These are phyloP conservation scores for Hyperopisus bebe DNA, from an alignment of 2,113 vertebrate genomes.

Conservation along the genomic window DNA sequence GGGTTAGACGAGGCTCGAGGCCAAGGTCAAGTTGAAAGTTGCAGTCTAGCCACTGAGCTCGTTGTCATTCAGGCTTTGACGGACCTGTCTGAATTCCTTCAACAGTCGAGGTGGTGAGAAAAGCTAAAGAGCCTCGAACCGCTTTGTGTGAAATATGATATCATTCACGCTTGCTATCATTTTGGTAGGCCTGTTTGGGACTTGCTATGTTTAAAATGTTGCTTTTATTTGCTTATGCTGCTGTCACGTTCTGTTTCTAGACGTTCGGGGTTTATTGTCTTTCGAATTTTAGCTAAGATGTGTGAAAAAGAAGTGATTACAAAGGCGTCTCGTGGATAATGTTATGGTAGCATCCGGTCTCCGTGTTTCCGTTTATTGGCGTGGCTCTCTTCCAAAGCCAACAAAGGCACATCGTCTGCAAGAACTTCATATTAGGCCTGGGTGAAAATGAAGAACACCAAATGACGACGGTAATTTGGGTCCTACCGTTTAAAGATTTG, in stretches of 20 bases:
- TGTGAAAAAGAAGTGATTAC: slow-evolving; percentile 45
- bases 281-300: slow-evolving; percentile 40
- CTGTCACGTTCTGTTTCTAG: slow-evolving; percentile 32
- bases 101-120: slow-evolving; percentile 58
- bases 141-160: slow-evolving; percentile 25
- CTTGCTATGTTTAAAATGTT: slow-evolving; percentile 39
- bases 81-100: slow-evolving; percentile 52
- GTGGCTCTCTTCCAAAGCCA: slow-evolving; percentile 23
- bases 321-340: slow-evolving; percentile 28
- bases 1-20: slow-evolving; percentile 76
- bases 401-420: background rate
- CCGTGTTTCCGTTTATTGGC: slow-evolving; percentile 41
- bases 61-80: slow-evolving; percentile 66
- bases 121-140: background rate
- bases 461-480: background rate
- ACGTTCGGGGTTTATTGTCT: slow-evolving; percentile 15
- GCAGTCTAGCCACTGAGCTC: slow-evolving; percentile 71
- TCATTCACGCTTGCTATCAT: background rate
- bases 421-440: background rate
- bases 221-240: slow-evolving; percentile 39
- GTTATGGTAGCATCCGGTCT: slow-evolving; percentile 34
- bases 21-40: slow-evolving; percentile 99
- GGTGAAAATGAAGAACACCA: background rate
- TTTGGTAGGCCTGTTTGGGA: background rate
- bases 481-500: background rate